Conservation (phyloP, 30 jellyfish, hydroid and myxozoan species). For the Aurelia sp. region DNA sequence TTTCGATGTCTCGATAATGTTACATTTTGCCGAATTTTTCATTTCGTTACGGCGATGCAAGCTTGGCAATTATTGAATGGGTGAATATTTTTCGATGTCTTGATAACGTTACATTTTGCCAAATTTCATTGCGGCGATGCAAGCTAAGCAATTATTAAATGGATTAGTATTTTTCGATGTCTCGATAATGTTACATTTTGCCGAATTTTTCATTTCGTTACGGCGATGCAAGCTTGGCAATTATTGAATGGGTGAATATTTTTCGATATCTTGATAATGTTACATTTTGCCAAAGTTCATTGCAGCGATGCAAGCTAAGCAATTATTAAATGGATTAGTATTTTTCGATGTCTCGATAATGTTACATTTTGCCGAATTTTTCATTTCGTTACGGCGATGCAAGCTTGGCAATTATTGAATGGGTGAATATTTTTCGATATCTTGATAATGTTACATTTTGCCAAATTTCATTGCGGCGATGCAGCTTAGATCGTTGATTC, state of each 20-base stretch:
- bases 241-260: constrained; percentile 61
- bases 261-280: neutral
- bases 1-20: neutral
- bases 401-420: constrained; percentile 48
- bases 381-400: constrained; percentile 63
- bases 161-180: constrained; percentile 46
- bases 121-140: constrained; percentile 68
- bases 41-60: constrained; percentile 59
- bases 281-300: constrained; percentile 43
- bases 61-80: constrained; percentile 64
- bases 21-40: constrained; percentile 51
- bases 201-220: constrained; percentile 51
- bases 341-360: neutral
- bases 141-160: constrained; percentile 51
- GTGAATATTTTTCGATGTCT: constrained; percentile 19
- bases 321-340: constrained; percentile 60
- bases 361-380: constrained; percentile 42
- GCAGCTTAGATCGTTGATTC: too few species aligned
- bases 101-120: neutral
- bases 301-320: constrained; percentile 72
- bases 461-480: constrained; percentile 60
- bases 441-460: neutral
- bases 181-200: constrained; percentile 3
- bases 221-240: constrained; percentile 70
- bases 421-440: constrained; percentile 48